Conservation (phyloP, 2,888 invertebrate species). For the Oscheius myriophilus region DNA sequence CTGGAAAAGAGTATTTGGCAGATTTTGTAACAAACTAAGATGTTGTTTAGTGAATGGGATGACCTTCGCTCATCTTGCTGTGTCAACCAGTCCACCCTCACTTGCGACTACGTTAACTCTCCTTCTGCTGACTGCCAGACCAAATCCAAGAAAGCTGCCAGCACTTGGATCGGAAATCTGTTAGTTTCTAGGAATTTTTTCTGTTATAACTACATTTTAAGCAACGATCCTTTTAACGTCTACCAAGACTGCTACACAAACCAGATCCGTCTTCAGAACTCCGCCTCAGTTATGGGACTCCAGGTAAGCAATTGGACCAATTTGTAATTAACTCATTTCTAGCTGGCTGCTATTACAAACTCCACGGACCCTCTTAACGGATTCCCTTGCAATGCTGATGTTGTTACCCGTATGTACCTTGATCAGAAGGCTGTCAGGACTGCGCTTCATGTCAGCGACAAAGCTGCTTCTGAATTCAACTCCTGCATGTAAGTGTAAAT, state of each 20-base stretch:
- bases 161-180: constrained; percentile 27
- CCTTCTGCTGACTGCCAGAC: constrained; percentile 26
- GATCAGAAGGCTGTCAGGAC: constrained; percentile 40
- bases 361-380: constrained; percentile 41
- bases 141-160: constrained; percentile 35
- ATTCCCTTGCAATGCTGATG: constrained; percentile 46
- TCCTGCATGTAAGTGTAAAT: constrained; percentile 9
- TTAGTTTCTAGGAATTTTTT: not conserved
- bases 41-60: constrained; percentile 56
- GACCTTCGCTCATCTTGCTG: constrained; percentile 43
- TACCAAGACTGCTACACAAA: constrained; percentile 50
- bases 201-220: constrained; percentile 24
- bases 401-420: constrained; percentile 39
- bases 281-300: constrained; percentile 30
- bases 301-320: constrained; percentile 11
- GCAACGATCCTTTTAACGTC: constrained; percentile 39
- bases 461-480: constrained; percentile 11
- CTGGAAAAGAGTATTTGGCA: constrained; percentile 42
- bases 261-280: constrained; percentile 18
- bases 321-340: not conserved
- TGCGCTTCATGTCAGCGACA: constrained; percentile 46
- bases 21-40: not conserved
- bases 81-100: constrained; percentile 30
- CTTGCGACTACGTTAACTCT: constrained; percentile 40
- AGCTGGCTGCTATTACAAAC: constrained; percentile 25